These are phyloP conservation scores for Lissonota sp. DNA, from an alignment of 2,888 invertebrate genomes.

Conservation along the genomic window DNA sequence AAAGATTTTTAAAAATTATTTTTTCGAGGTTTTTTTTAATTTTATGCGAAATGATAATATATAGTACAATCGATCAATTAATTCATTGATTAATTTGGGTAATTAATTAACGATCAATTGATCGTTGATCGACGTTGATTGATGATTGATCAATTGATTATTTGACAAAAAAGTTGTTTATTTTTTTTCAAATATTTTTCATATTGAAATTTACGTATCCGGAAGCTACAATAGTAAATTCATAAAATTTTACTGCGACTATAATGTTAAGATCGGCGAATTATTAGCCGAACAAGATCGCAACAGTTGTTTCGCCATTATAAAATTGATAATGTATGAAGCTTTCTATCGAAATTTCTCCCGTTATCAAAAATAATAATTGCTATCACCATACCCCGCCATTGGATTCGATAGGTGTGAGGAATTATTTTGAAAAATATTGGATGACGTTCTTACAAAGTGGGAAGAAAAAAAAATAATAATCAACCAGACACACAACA, in stretches of 20 bases:
- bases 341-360: conserved; percentile 60
- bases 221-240: not conserved
- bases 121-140: too few species aligned
- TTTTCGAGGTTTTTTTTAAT: too few species aligned
- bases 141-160: too few species aligned
- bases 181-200: not conserved
- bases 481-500: not conserved
- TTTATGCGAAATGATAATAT: too few species aligned
- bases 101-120: not conserved
- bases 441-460: conserved; percentile 8
- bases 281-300: too few species aligned
- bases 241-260: not conserved
- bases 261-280: not conserved
- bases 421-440: conserved; percentile 10
- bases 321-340: conserved; percentile 33
- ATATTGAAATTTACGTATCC: not conserved
- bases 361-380: conserved; percentile 59
- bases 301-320: too few species aligned
- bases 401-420: conserved; percentile 27
- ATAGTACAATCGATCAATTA: not conserved
- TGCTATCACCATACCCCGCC: conserved; percentile 53
- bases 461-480: not conserved
- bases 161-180: not conserved
- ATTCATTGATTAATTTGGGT: too few species aligned
- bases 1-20: too few species aligned